phyloP scores from a whole-genome alignment of 2,888 invertebrate species.

The Pollenia labialis region DNA sequence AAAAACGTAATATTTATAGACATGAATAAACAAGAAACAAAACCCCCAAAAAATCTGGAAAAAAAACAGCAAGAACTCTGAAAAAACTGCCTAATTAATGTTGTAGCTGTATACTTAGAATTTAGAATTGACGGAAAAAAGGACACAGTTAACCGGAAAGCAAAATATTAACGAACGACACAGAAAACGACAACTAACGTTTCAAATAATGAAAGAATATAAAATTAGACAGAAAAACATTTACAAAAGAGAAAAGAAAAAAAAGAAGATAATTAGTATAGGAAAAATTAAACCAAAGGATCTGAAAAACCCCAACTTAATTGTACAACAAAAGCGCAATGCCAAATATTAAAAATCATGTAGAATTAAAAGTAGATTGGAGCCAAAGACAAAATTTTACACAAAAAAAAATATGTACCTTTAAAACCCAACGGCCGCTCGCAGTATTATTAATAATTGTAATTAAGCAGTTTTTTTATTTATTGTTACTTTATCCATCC shows the following conservation, averaged over 20 bases:
- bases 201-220: conserved; percentile 14
- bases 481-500: neutral
- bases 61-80: conserved; percentile 8
- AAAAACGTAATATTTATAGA: conserved; percentile 16
- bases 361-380: conserved; percentile 54
- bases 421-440: conserved; percentile 55
- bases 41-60: neutral
- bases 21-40: conserved; percentile 14
- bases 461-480: conserved; percentile 67
- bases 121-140: conserved; percentile 43
- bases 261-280: conserved; percentile 22
- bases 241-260: neutral
- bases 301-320: neutral
- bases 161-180: neutral
- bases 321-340: conserved; percentile 32
- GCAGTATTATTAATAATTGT: conserved; percentile 72
- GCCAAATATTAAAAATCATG: conserved; percentile 65
- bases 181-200: conserved; percentile 34
- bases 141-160: conserved; percentile 51
- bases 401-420: neutral
- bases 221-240: neutral
- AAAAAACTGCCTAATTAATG: conserved; percentile 66
- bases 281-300: conserved; percentile 33
- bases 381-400: neutral
- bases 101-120: conserved; percentile 55